Conservation (phyloP, 2,888 invertebrate genomes). For the Drosophila monieri region DNA sequence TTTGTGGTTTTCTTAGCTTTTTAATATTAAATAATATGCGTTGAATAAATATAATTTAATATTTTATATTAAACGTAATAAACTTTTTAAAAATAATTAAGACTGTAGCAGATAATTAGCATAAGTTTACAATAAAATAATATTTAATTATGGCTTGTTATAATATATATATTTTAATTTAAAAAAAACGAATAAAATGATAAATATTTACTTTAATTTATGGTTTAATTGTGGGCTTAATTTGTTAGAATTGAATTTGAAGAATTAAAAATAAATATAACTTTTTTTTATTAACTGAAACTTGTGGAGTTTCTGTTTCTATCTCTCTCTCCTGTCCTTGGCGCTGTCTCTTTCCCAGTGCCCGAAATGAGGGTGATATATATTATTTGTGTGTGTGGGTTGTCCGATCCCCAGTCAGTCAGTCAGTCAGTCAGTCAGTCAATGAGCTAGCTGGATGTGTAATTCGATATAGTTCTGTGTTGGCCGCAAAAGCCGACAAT, state of each 20-base stretch:
- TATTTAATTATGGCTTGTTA: too few species aligned
- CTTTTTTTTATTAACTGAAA: background rate
- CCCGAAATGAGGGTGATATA: constrained; percentile 13
- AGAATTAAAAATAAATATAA: too few species aligned
- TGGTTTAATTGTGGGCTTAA: too few species aligned
- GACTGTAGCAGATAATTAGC: too few species aligned
- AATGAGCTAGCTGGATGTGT: constrained; percentile 35
- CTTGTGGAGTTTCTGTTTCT: background rate
- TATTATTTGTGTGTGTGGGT: background rate
- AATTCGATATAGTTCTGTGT: constrained; percentile 74
- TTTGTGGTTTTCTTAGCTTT: background rate
- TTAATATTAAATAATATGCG: background rate
- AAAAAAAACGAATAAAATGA: too few species aligned
- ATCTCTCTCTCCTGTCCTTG: background rate
- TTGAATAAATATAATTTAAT: background rate
- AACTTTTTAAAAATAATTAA: too few species aligned
- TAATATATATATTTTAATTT: too few species aligned
- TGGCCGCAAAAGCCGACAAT: constrained; percentile 77
- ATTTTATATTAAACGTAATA: too few species aligned
- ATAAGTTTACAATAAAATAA: too few species aligned
- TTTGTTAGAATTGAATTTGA: too few species aligned
- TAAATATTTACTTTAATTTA: too few species aligned
- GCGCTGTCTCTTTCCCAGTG: background rate
- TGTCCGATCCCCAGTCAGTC: constrained; percentile 12
- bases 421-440: background rate